A percentile compares a stretch with the other conserved stretches of the same genome.
Evolutionary conservation across 2,888 invertebrate species (phyloP).

Genomic region (Cataglyphis livida): DNA sequence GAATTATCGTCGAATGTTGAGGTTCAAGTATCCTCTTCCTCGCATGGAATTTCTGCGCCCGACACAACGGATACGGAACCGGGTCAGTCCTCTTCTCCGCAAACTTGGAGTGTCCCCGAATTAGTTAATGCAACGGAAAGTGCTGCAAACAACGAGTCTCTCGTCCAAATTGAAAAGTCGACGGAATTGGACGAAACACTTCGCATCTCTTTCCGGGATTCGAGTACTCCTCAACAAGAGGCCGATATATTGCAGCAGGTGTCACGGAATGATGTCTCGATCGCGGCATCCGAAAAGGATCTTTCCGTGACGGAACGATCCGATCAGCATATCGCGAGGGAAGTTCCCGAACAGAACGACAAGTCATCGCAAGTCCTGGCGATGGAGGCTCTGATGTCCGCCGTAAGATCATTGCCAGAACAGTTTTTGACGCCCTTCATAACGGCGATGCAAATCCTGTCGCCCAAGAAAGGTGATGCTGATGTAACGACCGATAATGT

Average conservation of each 20-base stretch:
- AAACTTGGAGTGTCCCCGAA: slow-evolving; percentile 42
- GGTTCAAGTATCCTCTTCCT: slow-evolving; percentile 38
- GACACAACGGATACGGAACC: slow-evolving; percentile 23
- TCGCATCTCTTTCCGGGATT: not conserved
- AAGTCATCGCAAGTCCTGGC: slow-evolving; percentile 64
- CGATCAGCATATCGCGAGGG: not conserved
- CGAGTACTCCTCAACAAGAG: slow-evolving; percentile 3
- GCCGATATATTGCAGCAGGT: not conserved
- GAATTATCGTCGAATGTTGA: slow-evolving; percentile 18
- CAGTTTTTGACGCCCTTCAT: slow-evolving; percentile 80
- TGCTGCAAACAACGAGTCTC: slow-evolving; percentile 23
- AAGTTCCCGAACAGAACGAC: slow-evolving; percentile 17
- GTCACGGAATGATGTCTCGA: not conserved
- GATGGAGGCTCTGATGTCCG: slow-evolving; percentile 79
- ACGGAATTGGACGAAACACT: slow-evolving; percentile 20
- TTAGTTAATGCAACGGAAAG: slow-evolving; percentile 11
- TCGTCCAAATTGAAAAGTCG: slow-evolving; percentile 43
- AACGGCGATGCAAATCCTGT: slow-evolving; percentile 78
- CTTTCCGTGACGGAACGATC: not conserved
- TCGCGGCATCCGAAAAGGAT: not conserved
- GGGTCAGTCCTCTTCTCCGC: slow-evolving; percentile 45
- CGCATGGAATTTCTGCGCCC: slow-evolving; percentile 34
- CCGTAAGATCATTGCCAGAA: slow-evolving; percentile 81
- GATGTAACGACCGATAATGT: slow-evolving; percentile 10
- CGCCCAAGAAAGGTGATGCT: slow-evolving; percentile 66